Base-by-base conservation (phyloP, 2,888 invertebrate genomes). In the Agapostemon virescens region DNA sequence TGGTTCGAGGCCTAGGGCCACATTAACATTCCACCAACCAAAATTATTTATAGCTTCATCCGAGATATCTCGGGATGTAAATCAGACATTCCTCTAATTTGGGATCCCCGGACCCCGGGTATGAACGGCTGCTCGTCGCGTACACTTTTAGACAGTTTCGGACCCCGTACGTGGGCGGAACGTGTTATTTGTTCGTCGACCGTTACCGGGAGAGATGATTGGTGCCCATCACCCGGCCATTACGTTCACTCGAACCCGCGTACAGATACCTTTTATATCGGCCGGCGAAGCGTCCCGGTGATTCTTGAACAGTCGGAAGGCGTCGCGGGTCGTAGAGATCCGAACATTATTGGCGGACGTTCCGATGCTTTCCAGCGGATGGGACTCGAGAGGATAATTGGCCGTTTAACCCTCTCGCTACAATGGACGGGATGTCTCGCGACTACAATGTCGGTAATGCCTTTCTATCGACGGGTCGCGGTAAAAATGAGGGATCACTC, bases 21-120 rank as follows among this genome's bases (percentile, higher is more conserved):
- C 89, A 91, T 91, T 91, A 91, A 91, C 90, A 91, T 91, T 91
- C 91, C 91, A 89, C 83, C 88, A 88, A 49, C 86, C 84, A 81
- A 88, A 90, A 91, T 91, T 91, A 91, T 91, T 91, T 91, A 91
- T 91, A 90, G 91, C 91, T 91, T 91, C 90, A 91, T 91, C 87
- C 89, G 88, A 88, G 88, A 89, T 85, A 88, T 90, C 87, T 89
- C 86, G 88, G 88, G 89, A 91, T 89, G 90, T 89, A 91, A 90
- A 89, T 89, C 90, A 89, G 89, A 87, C 88, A 90, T 90, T 91
- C 88, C 87, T 89, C 88, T 89, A 91, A 91, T 90, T 91, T 89
- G 87, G 86, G 88, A 87, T 86, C 83, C 23, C 83, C 82, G 77
- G 72, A 55, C 26, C 26, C 55, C 84, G 30, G 82, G 83, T 82